Base-by-base conservation (phyloP, 2,888 invertebrate genomes). In the Seira ritae region DNA sequence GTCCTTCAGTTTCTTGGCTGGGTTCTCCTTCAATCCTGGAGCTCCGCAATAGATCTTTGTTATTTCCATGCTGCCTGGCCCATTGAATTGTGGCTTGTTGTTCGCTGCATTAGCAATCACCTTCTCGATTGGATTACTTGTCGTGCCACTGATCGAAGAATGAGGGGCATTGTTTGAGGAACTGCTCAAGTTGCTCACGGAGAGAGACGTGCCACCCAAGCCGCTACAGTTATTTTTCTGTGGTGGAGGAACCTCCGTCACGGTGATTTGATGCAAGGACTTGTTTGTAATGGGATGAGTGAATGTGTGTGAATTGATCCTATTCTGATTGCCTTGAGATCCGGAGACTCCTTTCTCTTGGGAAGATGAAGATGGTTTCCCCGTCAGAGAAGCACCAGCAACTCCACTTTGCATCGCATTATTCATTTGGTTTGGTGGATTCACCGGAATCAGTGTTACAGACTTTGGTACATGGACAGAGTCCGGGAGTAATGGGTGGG, bases 381-480 rank as follows among this genome's bases (percentile, higher is more conserved):
- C 50, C 20, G 65, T 66, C 60, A 31, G 60, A 15, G 42, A 23
- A 0, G 22, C 4, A 46, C 42, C 65, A 17, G 70, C 46, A 20
- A 19, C 22, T 22, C 10, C 71, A 17, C 66, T 74, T 42, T 75
- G 71, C n/a, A 84, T 78, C 15, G 68, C 3, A n/a, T n/a, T 20
- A 62, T 62, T 62, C 55, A 79, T 66, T 55, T 84, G 82, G 42
- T 84, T 85, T 17, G 89, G 88, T n/a, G 89, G 88, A 80, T 87
- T 88, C 42, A 89, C 88, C 15, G 89, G 89, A 75, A 88, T 89
- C 31, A 89, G 84, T 20, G 89, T 89, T 31, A 89, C 89, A 6
- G 89, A 89, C 80, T 89, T 89, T 68, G 89, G 89, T 3, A 89
- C 88, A 84, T 89, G 89, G n/a, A 88, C 88, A 17, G 88, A 88